Evolutionary conservation across 2,888 invertebrate genomes (phyloP).

Genomic region (Noctua janthina): DNA sequence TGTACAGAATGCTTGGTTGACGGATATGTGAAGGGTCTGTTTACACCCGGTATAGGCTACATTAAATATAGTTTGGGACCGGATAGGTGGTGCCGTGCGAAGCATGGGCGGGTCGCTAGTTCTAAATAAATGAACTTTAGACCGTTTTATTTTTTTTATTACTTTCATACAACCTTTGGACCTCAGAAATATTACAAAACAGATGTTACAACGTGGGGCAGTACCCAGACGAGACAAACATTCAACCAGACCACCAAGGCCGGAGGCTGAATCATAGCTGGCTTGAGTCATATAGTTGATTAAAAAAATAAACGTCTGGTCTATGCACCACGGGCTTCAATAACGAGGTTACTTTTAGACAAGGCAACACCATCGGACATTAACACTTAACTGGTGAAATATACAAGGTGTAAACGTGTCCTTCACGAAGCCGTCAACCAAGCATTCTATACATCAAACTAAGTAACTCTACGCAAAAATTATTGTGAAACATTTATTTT

Average conservation of each 20-base stretch:
- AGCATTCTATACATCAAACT: neutral
- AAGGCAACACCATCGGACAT: neutral
- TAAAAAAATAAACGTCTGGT: slow-evolving; percentile 10
- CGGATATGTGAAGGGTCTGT: too few relatives aligned
- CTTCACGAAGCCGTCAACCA: neutral
- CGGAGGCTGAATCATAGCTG: slow-evolving; percentile 28
- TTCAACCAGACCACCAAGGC: neutral
- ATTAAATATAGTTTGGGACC: too few relatives aligned
- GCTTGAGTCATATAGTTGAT: slow-evolving; percentile 19
- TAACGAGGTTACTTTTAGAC: neutral
- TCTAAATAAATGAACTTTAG: neutral
- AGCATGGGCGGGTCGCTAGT: too few relatives aligned
- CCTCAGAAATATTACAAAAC: neutral
- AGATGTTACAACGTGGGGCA: slow-evolving; percentile 1
- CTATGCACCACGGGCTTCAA: neutral
- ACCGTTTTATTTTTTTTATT: neutral
- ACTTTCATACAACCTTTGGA: neutral
- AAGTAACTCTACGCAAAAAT: too few relatives aligned
- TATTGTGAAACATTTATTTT: too few relatives aligned
- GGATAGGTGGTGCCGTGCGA: too few relatives aligned
- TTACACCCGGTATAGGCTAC: too few relatives aligned
- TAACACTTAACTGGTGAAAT: neutral
- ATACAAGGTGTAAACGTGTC: neutral
- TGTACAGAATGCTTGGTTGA: too few relatives aligned
- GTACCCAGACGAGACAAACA: slow-evolving; percentile 1